Percentiles rank a stretch among this genome's conserved stretches.
Evolutionary conservation across 1,140 invertebrate species (phyloP).

Genomic region (Bombus ignitus): DNA sequence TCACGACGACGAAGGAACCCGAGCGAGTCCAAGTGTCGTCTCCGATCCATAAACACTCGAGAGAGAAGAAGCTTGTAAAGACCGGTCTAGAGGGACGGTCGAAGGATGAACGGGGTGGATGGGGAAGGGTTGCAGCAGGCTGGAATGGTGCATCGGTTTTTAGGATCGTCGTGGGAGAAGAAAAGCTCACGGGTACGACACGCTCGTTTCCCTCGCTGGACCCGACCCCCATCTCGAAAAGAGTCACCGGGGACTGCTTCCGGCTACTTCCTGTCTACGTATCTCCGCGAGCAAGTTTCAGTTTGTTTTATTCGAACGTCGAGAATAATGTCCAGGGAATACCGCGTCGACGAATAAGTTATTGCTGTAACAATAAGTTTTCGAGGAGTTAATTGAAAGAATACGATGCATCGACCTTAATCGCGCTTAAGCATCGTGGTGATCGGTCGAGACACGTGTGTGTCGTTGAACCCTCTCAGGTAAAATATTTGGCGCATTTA

Average conservation of each 20-base stretch:
- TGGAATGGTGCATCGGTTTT: slow-evolving; percentile 31
- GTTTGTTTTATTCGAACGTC: not conserved
- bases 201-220: slow-evolving; percentile 47
- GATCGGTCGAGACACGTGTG: too few relatives aligned
- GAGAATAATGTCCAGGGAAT: not conserved
- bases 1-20: slow-evolving; percentile 43
- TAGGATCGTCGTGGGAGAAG: slow-evolving; percentile 41
- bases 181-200: slow-evolving; percentile 33
- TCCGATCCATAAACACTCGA: slow-evolving; percentile 49
- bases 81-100: not conserved
- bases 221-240: slow-evolving; percentile 35
- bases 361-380: too few relatives aligned
- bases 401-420: too few relatives aligned
- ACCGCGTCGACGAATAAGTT: not conserved
- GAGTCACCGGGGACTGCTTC: slow-evolving; percentile 53
- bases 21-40: slow-evolving; percentile 59
- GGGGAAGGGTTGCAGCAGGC: not conserved
- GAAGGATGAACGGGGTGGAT: not conserved
- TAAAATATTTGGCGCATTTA: too few relatives aligned
- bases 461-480: too few relatives aligned
- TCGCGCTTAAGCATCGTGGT: too few relatives aligned
- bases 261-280: slow-evolving; percentile 37
- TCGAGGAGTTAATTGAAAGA: not conserved
- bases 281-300: not conserved
- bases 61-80: slow-evolving; percentile 32